Percentiles rank a stretch among this genome's conserved stretches.
Conservation (phyloP, 2,797 vertebrate species). For the Oophaga sylvatica region DNA sequence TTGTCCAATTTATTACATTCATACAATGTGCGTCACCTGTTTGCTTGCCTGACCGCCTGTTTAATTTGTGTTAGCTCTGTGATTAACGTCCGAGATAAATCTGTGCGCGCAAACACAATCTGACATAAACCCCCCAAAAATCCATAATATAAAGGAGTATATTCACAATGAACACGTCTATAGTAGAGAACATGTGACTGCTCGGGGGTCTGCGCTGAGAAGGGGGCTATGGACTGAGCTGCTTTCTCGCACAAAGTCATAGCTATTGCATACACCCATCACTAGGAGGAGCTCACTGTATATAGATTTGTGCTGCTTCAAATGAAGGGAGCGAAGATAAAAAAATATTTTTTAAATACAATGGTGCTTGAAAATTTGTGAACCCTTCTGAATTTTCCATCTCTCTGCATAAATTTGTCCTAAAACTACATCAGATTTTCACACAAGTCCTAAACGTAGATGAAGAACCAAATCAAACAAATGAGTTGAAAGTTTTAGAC, state of each 20-base stretch:
- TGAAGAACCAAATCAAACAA: too few relatives aligned
- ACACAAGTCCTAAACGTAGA: too few relatives aligned
- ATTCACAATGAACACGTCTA: background rate
- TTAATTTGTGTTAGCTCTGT: background rate
- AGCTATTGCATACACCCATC: background rate
- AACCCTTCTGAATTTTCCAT: too few relatives aligned
- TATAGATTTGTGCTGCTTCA: background rate
- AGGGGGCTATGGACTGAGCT: background rate
- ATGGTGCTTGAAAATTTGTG: too few relatives aligned
- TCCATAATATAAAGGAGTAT: background rate
- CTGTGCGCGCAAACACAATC: background rate
- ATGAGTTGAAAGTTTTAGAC: too few relatives aligned
- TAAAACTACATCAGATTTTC: too few relatives aligned
- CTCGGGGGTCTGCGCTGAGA: background rate
- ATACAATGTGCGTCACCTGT: conserved; percentile 14
- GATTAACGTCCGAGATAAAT: conserved; percentile 7
- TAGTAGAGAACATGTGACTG: background rate
- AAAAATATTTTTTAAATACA: too few relatives aligned
- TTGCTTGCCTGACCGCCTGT: background rate
- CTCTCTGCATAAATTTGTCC: too few relatives aligned
- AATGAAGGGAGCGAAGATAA: too few relatives aligned
- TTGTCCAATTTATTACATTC: background rate
- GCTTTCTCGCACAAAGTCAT: background rate
- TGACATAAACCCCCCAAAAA: background rate
- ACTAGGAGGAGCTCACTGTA: background rate